These are phyloP conservation scores for Oreochromis mossambicus DNA, from an alignment of 2,797 vertebrate species.

Conservation along the genomic window DNA sequence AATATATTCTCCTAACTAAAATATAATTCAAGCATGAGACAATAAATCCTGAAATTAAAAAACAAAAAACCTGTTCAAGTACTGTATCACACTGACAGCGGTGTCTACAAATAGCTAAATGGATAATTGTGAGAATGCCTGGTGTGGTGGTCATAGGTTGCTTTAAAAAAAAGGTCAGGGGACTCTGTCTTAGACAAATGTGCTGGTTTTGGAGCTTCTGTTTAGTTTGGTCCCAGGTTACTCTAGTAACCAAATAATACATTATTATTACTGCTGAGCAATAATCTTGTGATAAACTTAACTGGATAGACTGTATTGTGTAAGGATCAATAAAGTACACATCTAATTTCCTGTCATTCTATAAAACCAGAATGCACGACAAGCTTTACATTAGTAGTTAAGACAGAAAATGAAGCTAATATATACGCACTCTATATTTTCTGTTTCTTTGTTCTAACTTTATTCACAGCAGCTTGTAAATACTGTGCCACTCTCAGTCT, in stretches of 20 bases:
- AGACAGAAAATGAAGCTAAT: not conserved
- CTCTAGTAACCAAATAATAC: not conserved
- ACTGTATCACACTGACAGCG: not conserved
- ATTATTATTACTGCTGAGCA: not conserved
- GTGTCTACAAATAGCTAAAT: not conserved
- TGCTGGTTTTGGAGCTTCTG: not conserved
- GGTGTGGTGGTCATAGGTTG: not conserved
- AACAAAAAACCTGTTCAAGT: not conserved
- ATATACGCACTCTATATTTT: not conserved
- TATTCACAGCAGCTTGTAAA: not conserved
- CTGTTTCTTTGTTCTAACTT: not conserved
- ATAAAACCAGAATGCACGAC: not conserved
- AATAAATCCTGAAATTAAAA: not conserved
- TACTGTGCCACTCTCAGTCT: not conserved
- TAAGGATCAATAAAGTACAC: not conserved
- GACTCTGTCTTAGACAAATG: not conserved
- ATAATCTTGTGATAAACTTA: not conserved
- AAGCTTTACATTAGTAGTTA: not conserved
- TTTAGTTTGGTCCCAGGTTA: not conserved
- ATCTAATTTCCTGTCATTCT: not conserved
- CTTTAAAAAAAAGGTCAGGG: not conserved
- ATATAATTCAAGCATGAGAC: not conserved
- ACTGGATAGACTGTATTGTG: not conserved
- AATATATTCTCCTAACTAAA: not conserved
- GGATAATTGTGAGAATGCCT: not conserved